Base-by-base conservation (phyloP, 2,797 vertebrate genomes). In the Cyclura pinguis region DNA sequence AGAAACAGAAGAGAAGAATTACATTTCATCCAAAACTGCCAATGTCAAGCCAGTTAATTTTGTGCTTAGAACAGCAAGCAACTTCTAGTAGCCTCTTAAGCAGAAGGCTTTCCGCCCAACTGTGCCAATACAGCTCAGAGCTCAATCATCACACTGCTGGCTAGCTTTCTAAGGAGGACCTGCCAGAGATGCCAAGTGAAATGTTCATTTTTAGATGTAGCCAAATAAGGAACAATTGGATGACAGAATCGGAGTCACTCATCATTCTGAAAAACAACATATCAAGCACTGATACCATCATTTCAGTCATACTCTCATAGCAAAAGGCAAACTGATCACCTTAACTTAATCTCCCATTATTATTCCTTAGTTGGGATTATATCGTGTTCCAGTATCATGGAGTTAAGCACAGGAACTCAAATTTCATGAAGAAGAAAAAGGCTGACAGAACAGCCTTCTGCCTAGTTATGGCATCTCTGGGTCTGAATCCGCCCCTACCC, bases 1-100 rank as follows among this genome's bases (percentile, higher is more conserved):
- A 50, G 55, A 50, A 69, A 3, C 24, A 10, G 64, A 13, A 69
- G 4, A 64, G 24, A 29, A 78, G 14, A 12, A 78, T 42, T 14
- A 42, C 86, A 80, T 59, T 92, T 84, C 55, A 81, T 29, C 52
- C 6, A 24, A 4, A 84, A 86, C 84, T 47, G 42, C 42, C 42
- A 47, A 47, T 47, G 42, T 13, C n/a, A 38, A 85, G 62, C 88
- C 92, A 52, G 88, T 86, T 57, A 84, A 87, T 90, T 91, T 85
- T 85, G 24, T 16, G 88, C 72, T 93, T 50, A 55, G 2, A 80
- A 64, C 62, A 64, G 42, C 14, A 89, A 85, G 47, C 3, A 78
- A 47, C 72, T 13, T 42, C 27, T n/a, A 1, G 55, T 72, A 52
- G 86, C 6, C 59, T 16, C 6, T 4, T 59, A 8, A 47, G 78